Conservation (phyloP, 2,113 vertebrate species). For the Ochotona princeps region DNA sequence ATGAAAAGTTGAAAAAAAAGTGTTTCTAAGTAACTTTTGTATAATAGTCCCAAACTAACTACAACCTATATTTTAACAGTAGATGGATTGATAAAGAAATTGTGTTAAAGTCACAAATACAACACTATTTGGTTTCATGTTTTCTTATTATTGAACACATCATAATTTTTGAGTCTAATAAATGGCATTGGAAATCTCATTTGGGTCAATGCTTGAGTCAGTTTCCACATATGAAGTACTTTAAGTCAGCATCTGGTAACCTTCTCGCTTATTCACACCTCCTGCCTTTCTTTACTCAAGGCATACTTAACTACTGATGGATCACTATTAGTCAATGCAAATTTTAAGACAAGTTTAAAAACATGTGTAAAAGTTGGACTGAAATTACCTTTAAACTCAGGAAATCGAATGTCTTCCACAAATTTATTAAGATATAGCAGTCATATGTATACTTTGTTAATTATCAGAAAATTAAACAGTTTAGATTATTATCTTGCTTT, state of each 20-base stretch:
- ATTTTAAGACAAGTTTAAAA: not conserved
- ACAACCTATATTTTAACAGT: not conserved
- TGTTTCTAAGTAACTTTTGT: not conserved
- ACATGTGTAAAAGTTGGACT: not conserved
- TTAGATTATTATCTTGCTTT: not conserved
- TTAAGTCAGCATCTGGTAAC: not conserved
- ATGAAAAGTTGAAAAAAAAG: not conserved
- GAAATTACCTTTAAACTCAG: not conserved
- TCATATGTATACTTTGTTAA: not conserved
- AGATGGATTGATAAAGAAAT: not conserved
- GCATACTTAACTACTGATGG: not conserved
- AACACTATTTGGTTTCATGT: too few species aligned
- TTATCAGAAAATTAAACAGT: not conserved
- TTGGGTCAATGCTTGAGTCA: not conserved
- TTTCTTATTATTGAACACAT: not conserved
- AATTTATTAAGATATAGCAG: not conserved
- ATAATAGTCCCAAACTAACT: not conserved
- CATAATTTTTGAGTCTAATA: not conserved
- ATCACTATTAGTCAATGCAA: not conserved
- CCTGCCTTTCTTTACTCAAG: not conserved
- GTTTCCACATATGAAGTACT: not conserved
- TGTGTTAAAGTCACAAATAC: too few species aligned
- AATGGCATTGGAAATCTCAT: not conserved
- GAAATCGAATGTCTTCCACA: not conserved
- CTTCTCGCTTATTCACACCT: not conserved